Evolutionary conservation across 2,113 vertebrate genomes (phyloP).

Genomic region (Spizaetus ornatus): DNA sequence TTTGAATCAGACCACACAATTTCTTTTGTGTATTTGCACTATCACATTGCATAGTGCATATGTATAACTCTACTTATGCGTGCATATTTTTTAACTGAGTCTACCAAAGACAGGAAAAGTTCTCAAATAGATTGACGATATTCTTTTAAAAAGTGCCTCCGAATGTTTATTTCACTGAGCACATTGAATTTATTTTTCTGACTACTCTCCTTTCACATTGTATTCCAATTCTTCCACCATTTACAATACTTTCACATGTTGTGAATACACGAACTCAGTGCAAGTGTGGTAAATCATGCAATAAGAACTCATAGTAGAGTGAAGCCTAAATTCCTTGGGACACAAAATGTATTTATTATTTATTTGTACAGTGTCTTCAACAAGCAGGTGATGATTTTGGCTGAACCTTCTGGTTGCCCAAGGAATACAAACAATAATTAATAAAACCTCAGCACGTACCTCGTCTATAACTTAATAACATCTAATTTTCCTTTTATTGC

Average conservation of each 20-base stretch:
- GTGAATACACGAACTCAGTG: background rate
- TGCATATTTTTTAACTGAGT: background rate
- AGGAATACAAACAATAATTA: background rate
- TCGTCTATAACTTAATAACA: background rate
- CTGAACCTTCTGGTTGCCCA: background rate
- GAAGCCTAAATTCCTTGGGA: background rate
- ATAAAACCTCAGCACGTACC: background rate
- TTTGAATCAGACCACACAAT: background rate
- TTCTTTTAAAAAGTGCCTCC: background rate
- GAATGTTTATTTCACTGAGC: background rate
- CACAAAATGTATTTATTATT: background rate
- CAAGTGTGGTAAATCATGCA: background rate
- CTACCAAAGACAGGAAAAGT: background rate
- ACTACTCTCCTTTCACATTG: background rate
- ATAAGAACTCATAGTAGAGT: background rate
- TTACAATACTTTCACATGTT: background rate
- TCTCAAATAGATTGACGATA: background rate
- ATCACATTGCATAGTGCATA: fast-evolving
- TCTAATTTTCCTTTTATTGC: background rate
- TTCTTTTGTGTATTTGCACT: background rate
- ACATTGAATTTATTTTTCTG: background rate
- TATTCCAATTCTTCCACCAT: background rate
- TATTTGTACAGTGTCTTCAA: background rate
- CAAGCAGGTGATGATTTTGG: background rate
- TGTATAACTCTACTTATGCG: too few species aligned